Percentiles rank a stretch among this genome's conserved stretches.
Conservation (phyloP, 2,113 vertebrate genomes). For the Macquaria ambigua region DNA sequence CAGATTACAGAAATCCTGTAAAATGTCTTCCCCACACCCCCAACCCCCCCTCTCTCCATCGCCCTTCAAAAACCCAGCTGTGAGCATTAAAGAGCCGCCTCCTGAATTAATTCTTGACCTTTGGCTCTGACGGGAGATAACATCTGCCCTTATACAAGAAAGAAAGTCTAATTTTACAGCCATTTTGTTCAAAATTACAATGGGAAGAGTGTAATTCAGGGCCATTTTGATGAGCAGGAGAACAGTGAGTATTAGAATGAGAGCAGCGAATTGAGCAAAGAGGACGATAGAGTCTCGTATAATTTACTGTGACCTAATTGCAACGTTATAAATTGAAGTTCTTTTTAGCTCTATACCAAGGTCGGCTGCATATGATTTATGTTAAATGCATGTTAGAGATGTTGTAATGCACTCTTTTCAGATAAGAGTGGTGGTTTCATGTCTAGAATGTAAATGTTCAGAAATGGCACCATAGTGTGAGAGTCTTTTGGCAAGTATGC, state of each 20-base stretch:
- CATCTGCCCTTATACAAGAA: constrained; percentile 70
- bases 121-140: constrained; percentile 71
- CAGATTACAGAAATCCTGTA: constrained; percentile 52
- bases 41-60: neutral
- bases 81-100: constrained; percentile 66
- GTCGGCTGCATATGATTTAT: constrained; percentile 38
- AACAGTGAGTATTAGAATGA: constrained; percentile 60
- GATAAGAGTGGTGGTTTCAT: neutral
- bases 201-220: constrained; percentile 62
- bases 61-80: constrained; percentile 42
- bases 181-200: constrained; percentile 78
- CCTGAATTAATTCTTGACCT: constrained; percentile 83
- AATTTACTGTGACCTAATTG: constrained; percentile 74
- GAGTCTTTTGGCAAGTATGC: constrained; percentile 30
- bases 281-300: constrained; percentile 45
- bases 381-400: constrained; percentile 4
- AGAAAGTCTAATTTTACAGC: constrained; percentile 77
- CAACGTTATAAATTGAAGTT: constrained; percentile 60
- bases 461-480: constrained; percentile 24
- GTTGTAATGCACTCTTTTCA: neutral
- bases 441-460: constrained; percentile 27
- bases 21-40: too few species aligned
- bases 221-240: constrained; percentile 65
- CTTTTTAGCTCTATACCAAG: constrained; percentile 21
- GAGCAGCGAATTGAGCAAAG: constrained; percentile 39